These are phyloP conservation scores for Hydropotes inermis DNA, from an alignment of 2,113 vertebrate genomes.

Conservation along the genomic window DNA sequence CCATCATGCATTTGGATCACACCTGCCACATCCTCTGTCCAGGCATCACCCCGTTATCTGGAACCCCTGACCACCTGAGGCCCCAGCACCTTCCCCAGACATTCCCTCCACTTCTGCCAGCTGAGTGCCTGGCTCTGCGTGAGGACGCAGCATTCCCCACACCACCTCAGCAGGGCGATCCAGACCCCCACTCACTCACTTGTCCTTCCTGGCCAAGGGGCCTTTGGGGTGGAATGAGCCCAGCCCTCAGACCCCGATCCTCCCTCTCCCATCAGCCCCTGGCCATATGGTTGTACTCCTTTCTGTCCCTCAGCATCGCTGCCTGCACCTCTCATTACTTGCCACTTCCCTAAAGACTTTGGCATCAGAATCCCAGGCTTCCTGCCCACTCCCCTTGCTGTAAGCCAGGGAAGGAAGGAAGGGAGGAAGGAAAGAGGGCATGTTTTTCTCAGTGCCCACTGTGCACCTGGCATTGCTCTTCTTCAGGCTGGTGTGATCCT, in stretches of 20 bases:
- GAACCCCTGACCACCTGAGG: neutral
- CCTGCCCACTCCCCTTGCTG: slow-evolving; percentile 40
- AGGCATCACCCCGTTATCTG: neutral
- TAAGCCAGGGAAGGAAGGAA: slow-evolving; percentile 56
- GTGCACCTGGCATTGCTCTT: slow-evolving; percentile 29
- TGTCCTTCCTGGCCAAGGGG: neutral
- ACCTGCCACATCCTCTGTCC: neutral
- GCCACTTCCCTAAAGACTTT: slow-evolving; percentile 45
- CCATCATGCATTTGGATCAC: neutral
- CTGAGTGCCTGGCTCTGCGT: neutral
- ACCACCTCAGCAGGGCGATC: neutral
- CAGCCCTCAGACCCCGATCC: neutral
- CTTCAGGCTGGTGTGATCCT: neutral
- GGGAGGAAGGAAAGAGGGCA: slow-evolving; percentile 37
- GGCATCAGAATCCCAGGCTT: slow-evolving; percentile 37
- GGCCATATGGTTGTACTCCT: neutral
- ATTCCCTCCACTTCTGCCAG: neutral
- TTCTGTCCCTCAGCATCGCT: neutral
- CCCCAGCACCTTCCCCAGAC: neutral
- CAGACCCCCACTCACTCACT: neutral
- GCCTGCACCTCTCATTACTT: slow-evolving; percentile 17
- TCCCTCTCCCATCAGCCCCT: neutral
- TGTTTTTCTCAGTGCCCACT: slow-evolving; percentile 43
- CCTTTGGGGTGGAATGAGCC: neutral
- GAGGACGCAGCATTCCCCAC: neutral